Conservation (phyloP, 1,140 invertebrate genomes). For the Micrasema minimum region DNA sequence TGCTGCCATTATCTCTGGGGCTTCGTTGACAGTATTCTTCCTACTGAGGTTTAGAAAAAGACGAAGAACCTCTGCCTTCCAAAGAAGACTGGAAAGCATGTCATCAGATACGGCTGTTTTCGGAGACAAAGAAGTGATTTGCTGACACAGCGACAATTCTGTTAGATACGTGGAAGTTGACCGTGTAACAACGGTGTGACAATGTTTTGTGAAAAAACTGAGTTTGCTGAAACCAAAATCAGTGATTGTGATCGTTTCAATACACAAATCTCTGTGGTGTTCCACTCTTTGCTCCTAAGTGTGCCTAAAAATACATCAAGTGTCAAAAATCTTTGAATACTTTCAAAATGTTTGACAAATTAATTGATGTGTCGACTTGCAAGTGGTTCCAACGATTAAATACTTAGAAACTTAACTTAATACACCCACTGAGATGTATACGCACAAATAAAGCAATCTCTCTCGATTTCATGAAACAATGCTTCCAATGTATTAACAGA, state of each 20-base stretch:
- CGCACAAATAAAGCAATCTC: constrained; percentile 40
- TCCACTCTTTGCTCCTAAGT: constrained; percentile 15
- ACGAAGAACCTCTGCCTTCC: constrained; percentile 76
- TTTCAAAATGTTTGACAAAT: constrained; percentile 12
- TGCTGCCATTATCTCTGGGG: constrained; percentile 58
- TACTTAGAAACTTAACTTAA: constrained; percentile 19
- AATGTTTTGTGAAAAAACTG: constrained; percentile 45
- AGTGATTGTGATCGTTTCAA: constrained; percentile 25
- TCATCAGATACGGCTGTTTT: constrained; percentile 82
- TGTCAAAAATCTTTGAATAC: neutral
- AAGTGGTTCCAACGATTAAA: constrained; percentile 29
- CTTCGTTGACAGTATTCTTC: constrained; percentile 57
- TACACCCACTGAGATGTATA: constrained; percentile 28
- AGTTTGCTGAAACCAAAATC: constrained; percentile 35
- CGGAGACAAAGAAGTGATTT: constrained; percentile 87
- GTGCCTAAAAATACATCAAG: constrained; percentile 37
- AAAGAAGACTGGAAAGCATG: constrained; percentile 79
- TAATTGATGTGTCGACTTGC: constrained; percentile 18
- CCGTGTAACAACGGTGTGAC: constrained; percentile 89
- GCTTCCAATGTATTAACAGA: constrained; percentile 47
- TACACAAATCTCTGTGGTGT: constrained; percentile 33
- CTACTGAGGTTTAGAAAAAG: constrained; percentile 68
- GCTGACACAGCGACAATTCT: constrained; percentile 94
- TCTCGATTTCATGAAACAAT: constrained; percentile 39
- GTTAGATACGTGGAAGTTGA: constrained; percentile 90